These are phyloP conservation scores for Manduca sexta DNA, from an alignment of 1,140 invertebrate genomes.

Conservation along the genomic window DNA sequence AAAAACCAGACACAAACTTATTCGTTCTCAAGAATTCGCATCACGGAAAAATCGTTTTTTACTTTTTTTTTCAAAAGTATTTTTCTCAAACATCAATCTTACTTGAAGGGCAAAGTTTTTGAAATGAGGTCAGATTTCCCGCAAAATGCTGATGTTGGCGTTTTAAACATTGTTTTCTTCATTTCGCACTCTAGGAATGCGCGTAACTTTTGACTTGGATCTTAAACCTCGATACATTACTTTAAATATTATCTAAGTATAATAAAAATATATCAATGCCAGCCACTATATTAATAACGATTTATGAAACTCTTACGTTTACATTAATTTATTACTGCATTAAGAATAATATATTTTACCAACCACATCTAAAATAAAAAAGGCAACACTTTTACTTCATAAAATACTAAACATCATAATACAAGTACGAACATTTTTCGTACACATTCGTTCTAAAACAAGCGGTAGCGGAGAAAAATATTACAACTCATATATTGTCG, in stretches of 20 bases:
- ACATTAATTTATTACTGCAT: no score
- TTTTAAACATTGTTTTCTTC: constrained; percentile 57
- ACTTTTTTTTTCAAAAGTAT: constrained; percentile 19
- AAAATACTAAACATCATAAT: no score
- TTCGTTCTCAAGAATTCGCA: constrained; percentile 5
- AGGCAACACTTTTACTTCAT: no score
- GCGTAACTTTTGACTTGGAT: constrained; percentile 6
- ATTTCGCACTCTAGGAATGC: constrained; percentile 8
- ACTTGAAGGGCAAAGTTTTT: constrained; percentile 46
- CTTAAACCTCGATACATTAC: no score
- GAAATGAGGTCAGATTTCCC: constrained; percentile 56
- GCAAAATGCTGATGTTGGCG: constrained; percentile 45
- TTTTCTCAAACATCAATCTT: constrained; percentile 58
- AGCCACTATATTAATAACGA: no score
- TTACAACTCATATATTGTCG: constrained; percentile 38
- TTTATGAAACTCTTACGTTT: no score
- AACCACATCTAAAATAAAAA: no score
- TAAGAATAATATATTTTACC: no score
- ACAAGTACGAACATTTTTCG: constrained; percentile 17
- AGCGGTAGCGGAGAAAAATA: constrained; percentile 23
- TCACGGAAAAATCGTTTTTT: not conserved
- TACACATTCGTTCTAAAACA: constrained; percentile 17
- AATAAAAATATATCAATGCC: no score
- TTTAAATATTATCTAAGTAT: no score
- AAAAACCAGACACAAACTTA: no score